A percentile compares a stretch with the other conserved stretches of the same genome.
Conservation (phyloP, 1,140 invertebrate species). For the Melipona quadrifasciata region DNA sequence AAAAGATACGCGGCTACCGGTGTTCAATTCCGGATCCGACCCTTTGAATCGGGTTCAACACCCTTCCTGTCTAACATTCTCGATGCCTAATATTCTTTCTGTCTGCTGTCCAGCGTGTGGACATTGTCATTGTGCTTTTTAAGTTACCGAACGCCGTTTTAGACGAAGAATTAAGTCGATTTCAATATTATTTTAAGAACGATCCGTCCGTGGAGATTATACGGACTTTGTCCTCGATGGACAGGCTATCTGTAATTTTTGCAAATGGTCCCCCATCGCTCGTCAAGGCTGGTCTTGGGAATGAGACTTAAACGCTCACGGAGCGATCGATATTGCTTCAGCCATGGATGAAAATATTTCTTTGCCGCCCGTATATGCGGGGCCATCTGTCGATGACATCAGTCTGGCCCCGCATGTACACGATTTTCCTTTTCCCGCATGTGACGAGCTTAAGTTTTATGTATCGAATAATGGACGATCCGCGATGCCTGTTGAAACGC, state of each 20-base stretch:
- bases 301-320: neutral
- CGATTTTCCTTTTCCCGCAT: constrained; percentile 16
- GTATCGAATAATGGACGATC: constrained; percentile 2
- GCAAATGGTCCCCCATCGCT: neutral
- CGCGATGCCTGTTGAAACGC: neutral
- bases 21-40: neutral
- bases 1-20: neutral
- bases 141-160: neutral
- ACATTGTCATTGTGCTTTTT: neutral
- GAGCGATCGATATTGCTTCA: constrained; percentile 13
- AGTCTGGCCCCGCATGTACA: constrained; percentile 1
- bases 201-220: neutral
- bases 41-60: neutral
- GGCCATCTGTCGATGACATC: constrained; percentile 47
- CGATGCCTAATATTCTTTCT: constrained; percentile 13
- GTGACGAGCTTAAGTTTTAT: neutral
- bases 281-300: neutral
- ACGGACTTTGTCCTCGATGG: neutral
- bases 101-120: constrained; percentile 6
- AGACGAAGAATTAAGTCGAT: neutral
- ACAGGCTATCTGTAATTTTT: neutral
- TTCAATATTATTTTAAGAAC: neutral
- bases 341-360: constrained; percentile 23
- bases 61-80: neutral
- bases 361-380: constrained; percentile 24